phyloP scores from a whole-genome alignment of 2,888 invertebrate species.

The Glaucopsyche alexis region DNA sequence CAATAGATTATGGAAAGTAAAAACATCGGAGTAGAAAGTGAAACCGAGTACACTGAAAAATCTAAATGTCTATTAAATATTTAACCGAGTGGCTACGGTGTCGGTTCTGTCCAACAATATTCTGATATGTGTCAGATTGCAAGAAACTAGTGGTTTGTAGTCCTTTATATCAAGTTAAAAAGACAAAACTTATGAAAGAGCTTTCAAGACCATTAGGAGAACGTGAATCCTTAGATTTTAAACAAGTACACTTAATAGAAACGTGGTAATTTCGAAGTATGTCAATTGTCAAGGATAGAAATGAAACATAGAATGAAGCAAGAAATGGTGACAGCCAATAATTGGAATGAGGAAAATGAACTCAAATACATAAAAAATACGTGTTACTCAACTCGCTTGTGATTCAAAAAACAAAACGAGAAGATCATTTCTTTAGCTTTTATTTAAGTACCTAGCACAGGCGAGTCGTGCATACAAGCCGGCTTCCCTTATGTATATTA shows the following conservation, averaged over 20 bases:
- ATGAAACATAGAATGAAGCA: not conserved
- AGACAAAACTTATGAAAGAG: not conserved
- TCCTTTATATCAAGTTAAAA: not conserved
- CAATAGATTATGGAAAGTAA: constrained; percentile 41
- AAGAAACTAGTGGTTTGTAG: too few relatives aligned
- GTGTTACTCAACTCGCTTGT: too few relatives aligned
- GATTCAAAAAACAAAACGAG: too few relatives aligned
- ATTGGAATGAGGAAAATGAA: not conserved
- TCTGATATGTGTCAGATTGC: too few relatives aligned
- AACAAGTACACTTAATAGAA: not conserved
- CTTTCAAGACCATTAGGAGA: not conserved
- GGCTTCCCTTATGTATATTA: too few relatives aligned
- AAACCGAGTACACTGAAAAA: constrained; percentile 25
- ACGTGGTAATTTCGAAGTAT: too few relatives aligned
- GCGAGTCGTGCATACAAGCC: too few relatives aligned
- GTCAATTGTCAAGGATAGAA: not conserved
- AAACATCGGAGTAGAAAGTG: constrained; percentile 36
- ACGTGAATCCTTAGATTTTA: not conserved
- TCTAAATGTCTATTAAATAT: not conserved
- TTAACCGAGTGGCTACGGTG: not conserved
- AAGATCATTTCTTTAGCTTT: not conserved
- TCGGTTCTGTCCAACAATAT: too few relatives aligned
- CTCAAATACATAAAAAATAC: too few relatives aligned
- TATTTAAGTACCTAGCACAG: too few relatives aligned
- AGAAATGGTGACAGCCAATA: not conserved